Evolutionary conservation across 2,113 vertebrate species (phyloP), one percentile per base, ranked within the genome.

Genomic region (Lutjanus erythropterus): DNA sequence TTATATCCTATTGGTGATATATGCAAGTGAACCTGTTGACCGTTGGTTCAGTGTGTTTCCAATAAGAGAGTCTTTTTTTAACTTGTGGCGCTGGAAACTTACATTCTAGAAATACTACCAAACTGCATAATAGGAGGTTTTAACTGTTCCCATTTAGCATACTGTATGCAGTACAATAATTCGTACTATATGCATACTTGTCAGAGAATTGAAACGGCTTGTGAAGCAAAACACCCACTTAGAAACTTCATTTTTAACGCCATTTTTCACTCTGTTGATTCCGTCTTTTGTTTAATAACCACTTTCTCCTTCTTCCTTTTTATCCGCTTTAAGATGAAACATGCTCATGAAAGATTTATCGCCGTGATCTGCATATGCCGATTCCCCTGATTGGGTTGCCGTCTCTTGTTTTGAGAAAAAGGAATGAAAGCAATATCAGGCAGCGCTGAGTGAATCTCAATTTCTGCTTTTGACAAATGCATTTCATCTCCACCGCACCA

Each of bases 271-370:
- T 86, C 82, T 79, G 90, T 88, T 85, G 76, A 92, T 94, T 91
- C 86, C 83, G 79, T 93, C 86, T 90, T 91, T 93, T 91, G 90
- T 93, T 92, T 89, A 85, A 92, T 93, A 86, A 88, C 81, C 77
- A 71, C 75, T 88, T 88, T 89, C 52, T 76, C 44, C 71, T 65
- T 80, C 76, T 55, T 65, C 67, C 5, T 78, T 81, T 91, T 91
- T 58, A 65, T 87, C 87, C 62, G 70, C 81, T 91, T 88, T 88
- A 86, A 53, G 78, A 89, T 71, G 80, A 90, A 89, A 87, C 69
- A 61, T 75, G 81, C 85, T 95, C 89, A 94, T 94, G 88, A 93
- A 94, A 94, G 87, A 94, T 94, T 29, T 86, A 94, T 91, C 59
- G 52, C 72, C 3, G 39, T 65, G 73, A 94, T 94, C 91, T 95